phyloP scores from a whole-genome alignment of 2,888 invertebrate species.

The Tiphia femorata region DNA sequence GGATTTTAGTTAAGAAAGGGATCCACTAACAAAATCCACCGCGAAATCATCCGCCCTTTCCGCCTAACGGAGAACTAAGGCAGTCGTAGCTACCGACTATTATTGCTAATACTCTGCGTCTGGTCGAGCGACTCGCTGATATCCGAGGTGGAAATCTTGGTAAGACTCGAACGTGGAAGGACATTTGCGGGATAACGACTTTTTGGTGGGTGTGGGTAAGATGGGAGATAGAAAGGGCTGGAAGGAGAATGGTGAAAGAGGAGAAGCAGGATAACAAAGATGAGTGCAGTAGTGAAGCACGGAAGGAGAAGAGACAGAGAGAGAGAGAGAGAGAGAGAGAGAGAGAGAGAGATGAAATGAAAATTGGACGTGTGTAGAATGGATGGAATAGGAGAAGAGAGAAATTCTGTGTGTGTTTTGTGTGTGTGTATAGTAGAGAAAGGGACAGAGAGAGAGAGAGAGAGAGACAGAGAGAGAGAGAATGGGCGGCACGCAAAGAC shows the following conservation, averaged over 20 bases:
- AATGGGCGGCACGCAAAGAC: background rate
- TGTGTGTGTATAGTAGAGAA: too few relatives aligned
- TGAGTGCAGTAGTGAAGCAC: background rate
- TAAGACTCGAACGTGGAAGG: constrained; percentile 42
- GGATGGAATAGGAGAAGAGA: too few relatives aligned
- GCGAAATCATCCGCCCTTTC: too few relatives aligned
- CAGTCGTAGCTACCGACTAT: too few relatives aligned
- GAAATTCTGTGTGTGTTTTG: too few relatives aligned
- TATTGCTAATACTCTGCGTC: background rate
- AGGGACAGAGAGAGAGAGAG: background rate
- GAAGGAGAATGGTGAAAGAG: background rate
- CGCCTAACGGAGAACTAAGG: background rate
- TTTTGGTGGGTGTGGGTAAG: constrained; percentile 30
- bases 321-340: background rate
- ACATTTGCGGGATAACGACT: constrained; percentile 47
- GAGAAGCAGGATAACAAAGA: background rate
- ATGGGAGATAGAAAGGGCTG: constrained; percentile 10
- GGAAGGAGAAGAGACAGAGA: background rate
- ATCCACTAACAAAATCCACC: too few relatives aligned
- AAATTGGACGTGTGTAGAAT: background rate
- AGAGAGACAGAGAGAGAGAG: background rate
- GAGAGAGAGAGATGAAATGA: background rate
- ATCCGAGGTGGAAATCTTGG: constrained; percentile 49
- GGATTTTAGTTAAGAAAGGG: too few relatives aligned
- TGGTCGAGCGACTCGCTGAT: constrained; percentile 12